Base-by-base conservation (phyloP, 2,797 vertebrate species). In the Lacerta viridis region DNA sequence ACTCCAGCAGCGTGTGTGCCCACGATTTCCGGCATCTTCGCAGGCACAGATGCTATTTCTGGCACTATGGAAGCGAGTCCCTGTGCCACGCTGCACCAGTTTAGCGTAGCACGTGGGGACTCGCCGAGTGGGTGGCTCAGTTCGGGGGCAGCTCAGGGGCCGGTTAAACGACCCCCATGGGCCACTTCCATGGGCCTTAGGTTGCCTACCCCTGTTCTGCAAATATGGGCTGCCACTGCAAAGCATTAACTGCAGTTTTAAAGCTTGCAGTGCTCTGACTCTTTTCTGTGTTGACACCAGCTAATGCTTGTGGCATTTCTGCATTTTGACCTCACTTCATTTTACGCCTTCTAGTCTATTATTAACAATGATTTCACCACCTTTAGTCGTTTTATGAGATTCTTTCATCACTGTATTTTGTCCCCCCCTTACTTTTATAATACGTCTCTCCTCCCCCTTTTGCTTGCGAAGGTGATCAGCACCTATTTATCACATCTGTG, bases 401-500 rank as follows among this genome's bases (percentile, higher is more conserved):
- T 77, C 69, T 82, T 39, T 39, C 5, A 75, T n/a, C 27, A 18
- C 20, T 43, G 41, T 66, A 61, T 78, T 80, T 72, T 72, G 2
- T 33, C 33, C 33, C 33, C 33, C 33, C 33, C 33, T 84, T 39
- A 76, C 55, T 50, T 79, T 46, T 88, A 55, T 27, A 68, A 85
- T 46, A n/a, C 13, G 36, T 17, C 46, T 50, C 23, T 17, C 36
- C 33, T 3, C 7, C 15, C 5, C 61, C 59, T 75, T 88, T 36
- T 41, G 46, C n/a, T 23, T 86, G 72, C 61, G 61, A 81, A 76
- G 43, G 15, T 89, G 80, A 46, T 46, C n/a, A 77, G 1, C 79
- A 83, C 23, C 72, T 83, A 74, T 79, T 87, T 90, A 72, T 88
- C 88, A 83, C 41, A 83, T 83, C 15, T 68, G 39, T 76, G 72